Evolutionary conservation across 2,113 vertebrate genomes (phyloP), one percentile per base, ranked within the genome.

Genomic region (Pogona vitticeps): DNA sequence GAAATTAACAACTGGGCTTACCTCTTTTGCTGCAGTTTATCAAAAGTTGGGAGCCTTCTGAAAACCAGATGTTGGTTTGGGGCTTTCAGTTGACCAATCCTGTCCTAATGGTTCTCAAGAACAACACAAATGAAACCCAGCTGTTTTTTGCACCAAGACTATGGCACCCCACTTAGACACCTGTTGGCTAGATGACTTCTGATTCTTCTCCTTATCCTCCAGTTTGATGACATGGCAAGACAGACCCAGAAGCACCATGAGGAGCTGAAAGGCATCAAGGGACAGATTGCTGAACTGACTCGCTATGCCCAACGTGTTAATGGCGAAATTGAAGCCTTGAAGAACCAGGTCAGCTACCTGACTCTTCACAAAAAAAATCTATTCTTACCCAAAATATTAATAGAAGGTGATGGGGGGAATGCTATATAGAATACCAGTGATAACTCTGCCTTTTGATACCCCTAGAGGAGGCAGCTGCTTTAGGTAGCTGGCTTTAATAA

Each of bases 161-260:
- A 67, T 68, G 7, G 7, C 46, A 36, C 17, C 20, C 63, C 31
- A 6, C n/a, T n/a, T n/a, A n/a, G 13, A 33, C 58, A 46, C 28
- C 58, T 42, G 36, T 59, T 86, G 56, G 46, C 26, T 42, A 12
- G 31, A 58, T 21, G 33, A 2, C 20, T 17, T 52, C 75, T 76
- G 38, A 65, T 40, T 58, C 61, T 58, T 77, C 76, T 42, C 13
- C 14, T 63, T n/a, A 5, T 52, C 73, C 63, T 9, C 46, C 68
- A 98, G 97, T 94, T 97, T 80, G 91, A 97, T 1, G 92, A 90
- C 76, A 79, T 97, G 95, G 92, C 94, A 23, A 33, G 79, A 1
- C 95, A 86, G 75, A 94, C 89, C 2, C 93, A 90, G n/a, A 90
- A 95, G 36, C 87, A 91, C 23, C 94, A 96, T 46, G 94, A 96